Conservation (phyloP, 2,797 vertebrate species). For the Linurgus olivaceus region DNA sequence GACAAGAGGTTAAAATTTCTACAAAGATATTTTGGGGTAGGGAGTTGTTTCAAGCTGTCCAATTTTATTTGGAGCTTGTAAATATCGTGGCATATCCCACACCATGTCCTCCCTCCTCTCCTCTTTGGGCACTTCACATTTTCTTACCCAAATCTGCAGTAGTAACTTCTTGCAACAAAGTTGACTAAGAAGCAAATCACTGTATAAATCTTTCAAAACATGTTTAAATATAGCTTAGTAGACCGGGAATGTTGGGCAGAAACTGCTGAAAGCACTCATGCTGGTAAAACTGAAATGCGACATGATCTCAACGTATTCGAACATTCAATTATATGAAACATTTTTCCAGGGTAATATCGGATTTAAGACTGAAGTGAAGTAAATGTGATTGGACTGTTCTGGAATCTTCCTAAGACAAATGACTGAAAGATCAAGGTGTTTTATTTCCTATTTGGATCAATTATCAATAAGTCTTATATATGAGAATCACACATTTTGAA, state of each 20-base stretch:
- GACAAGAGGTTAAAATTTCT: not conserved
- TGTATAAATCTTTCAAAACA: conserved; percentile 41
- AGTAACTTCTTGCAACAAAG: conserved; percentile 27
- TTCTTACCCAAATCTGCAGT: not conserved
- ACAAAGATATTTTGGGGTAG: not conserved
- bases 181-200: conserved; percentile 27
- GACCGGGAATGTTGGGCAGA: not conserved
- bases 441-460: conserved; percentile 56
- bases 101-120: not conserved
- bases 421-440: conserved; percentile 39
- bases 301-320: conserved; percentile 29
- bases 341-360: not conserved
- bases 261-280: conserved; percentile 19
- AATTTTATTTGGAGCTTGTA: not conserved
- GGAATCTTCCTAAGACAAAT: conserved; percentile 46
- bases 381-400: conserved; percentile 10
- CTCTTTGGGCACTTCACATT: not conserved
- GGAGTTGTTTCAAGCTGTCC: not conserved
- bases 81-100: not conserved
- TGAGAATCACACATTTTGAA: not conserved
- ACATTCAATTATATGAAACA: conserved; percentile 1
- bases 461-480: conserved; percentile 5
- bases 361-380: not conserved
- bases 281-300: not conserved
- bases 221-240: conserved; percentile 23